Conservation (phyloP, 2,888 invertebrate species). For the Julus scandinavius region DNA sequence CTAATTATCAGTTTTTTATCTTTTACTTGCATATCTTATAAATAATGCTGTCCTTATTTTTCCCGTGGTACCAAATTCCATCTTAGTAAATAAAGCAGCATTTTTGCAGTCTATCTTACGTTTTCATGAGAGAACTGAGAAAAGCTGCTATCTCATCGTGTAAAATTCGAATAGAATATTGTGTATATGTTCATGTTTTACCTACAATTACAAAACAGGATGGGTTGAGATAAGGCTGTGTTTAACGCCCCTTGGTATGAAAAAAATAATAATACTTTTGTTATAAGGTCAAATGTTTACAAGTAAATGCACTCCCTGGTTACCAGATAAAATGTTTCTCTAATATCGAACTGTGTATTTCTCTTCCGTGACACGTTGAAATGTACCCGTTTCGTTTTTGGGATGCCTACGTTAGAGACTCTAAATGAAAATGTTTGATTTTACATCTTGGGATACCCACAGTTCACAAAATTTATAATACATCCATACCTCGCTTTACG, state of each 20-base stretch:
- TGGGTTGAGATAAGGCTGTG: not conserved
- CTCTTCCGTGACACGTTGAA: not conserved
- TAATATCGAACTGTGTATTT: not conserved
- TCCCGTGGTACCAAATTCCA: conserved; percentile 30
- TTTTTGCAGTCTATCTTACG: not conserved
- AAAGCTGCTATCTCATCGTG: not conserved
- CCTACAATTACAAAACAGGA: not conserved
- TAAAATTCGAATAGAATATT: not conserved
- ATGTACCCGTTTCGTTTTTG: not conserved
- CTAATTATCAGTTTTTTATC: conserved; percentile 44
- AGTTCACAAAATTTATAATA: no score
- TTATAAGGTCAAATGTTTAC: not conserved
- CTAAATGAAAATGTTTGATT: no score
- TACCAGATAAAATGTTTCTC: conserved; percentile 2
- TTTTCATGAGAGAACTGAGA: not conserved
- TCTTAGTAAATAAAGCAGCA: not conserved
- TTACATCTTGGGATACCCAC: no score
- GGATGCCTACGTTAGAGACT: not conserved
- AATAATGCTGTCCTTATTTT: not conserved
- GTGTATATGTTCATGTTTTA: not conserved
- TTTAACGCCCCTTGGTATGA: not conserved
- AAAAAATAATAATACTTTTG: not conserved
- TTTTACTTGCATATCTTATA: conserved; percentile 10
- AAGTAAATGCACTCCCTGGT: not conserved
- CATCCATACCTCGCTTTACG: no score